Percentiles rank a stretch among this genome's conserved stretches.
These are phyloP conservation scores for Quadriops clusia DNA, from an alignment of 2,888 invertebrate species.

Conservation along the genomic window DNA sequence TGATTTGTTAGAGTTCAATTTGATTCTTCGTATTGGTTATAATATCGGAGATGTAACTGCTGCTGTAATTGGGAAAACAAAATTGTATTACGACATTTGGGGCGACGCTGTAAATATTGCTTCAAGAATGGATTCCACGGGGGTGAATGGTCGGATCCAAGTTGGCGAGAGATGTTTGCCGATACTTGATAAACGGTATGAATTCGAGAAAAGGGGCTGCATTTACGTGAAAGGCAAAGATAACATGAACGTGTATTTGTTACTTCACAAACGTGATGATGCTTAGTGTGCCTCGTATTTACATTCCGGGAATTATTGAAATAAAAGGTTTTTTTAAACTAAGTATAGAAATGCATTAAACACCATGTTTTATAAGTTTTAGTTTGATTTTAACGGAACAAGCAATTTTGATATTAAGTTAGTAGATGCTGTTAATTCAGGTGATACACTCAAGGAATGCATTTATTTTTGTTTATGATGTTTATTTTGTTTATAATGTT, in stretches of 20 bases:
- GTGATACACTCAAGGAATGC: too few relatives aligned
- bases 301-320: conserved; percentile 2
- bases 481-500: too few relatives aligned
- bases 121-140: conserved; percentile 94
- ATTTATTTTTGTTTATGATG: too few relatives aligned
- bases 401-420: too few relatives aligned
- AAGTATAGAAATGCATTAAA: conserved; percentile 1
- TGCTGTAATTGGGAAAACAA: conserved; percentile 91
- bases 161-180: conserved; percentile 65
- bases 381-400: too few relatives aligned
- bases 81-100: conserved; percentile 96
- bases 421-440: too few relatives aligned
- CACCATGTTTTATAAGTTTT: too few relatives aligned
- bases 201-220: conserved; percentile 84
- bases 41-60: conserved; percentile 95
- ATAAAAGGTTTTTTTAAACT: not conserved
- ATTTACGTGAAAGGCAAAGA: conserved; percentile 96
- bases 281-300: conserved; percentile 1
- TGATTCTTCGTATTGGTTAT: conserved; percentile 76
- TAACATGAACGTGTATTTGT: conserved; percentile 82
- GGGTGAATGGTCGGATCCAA: conserved; percentile 75
- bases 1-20: conserved; percentile 80
- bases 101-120: conserved; percentile 97
- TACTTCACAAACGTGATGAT: conserved; percentile 41
- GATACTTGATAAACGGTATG: conserved; percentile 60